These are phyloP conservation scores for Gambusia holbrooki DNA, from an alignment of 2,113 vertebrate genomes.

Conservation along the genomic window DNA sequence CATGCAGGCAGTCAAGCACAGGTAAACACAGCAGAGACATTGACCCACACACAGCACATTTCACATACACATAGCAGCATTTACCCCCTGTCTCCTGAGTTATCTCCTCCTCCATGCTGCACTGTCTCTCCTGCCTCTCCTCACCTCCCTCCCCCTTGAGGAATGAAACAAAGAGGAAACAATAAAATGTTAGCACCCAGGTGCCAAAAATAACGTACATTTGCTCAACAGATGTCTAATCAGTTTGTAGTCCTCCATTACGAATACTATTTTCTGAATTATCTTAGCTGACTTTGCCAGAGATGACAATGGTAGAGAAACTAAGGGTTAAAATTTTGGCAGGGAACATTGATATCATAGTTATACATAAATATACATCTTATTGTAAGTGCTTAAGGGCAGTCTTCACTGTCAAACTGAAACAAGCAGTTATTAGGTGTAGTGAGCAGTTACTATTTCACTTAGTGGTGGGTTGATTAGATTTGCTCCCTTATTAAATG, in stretches of 20 bases:
- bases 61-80: slow-evolving; percentile 23
- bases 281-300: background rate
- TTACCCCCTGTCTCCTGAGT: slow-evolving; percentile 72
- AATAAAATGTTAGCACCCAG: slow-evolving; percentile 26
- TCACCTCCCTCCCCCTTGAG: slow-evolving; percentile 82
- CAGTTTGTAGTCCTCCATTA: background rate
- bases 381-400: background rate
- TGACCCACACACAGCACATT: slow-evolving; percentile 12
- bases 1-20: slow-evolving; percentile 25
- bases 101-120: slow-evolving; percentile 71
- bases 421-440: background rate
- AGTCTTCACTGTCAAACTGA: background rate
- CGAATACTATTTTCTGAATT: background rate
- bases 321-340: background rate
- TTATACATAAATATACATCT: background rate
- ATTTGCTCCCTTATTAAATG: background rate
- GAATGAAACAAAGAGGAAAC: slow-evolving; percentile 39
- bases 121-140: slow-evolving; percentile 80
- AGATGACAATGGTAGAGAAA: background rate
- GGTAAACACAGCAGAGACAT: slow-evolving; percentile 27
- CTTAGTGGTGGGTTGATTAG: background rate
- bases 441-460: background rate
- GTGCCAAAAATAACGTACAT: slow-evolving; percentile 7
- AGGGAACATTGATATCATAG: background rate
- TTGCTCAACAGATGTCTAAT: background rate